phyloP scores from a whole-genome alignment of 1,140 invertebrate genomes.

The Zophobas atratus region DNA sequence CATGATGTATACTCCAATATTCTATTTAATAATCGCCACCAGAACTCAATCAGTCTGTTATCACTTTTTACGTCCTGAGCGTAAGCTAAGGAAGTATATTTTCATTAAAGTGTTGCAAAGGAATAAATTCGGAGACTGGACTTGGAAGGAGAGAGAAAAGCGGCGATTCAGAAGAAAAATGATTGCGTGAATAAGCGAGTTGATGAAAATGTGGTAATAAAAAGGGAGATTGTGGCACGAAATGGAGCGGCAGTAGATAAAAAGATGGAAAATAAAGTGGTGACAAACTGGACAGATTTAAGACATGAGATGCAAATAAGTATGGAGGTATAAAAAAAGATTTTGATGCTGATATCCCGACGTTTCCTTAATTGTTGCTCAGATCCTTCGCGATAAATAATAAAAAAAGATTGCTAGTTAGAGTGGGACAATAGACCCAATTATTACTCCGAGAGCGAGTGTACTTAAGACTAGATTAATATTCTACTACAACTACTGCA shows the following conservation, averaged over 20 bases:
- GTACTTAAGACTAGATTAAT: too few species aligned
- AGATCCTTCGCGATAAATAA: too few species aligned
- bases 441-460: too few species aligned
- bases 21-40: too few species aligned
- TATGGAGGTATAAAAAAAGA: not conserved
- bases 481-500: too few species aligned
- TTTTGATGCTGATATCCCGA: too few species aligned
- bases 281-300: not conserved
- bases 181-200: conserved; percentile 14
- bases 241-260: not conserved
- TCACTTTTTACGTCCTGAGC: too few species aligned
- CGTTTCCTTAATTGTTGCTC: too few species aligned
- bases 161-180: conserved; percentile 4
- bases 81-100: not conserved
- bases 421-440: too few species aligned
- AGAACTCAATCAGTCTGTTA: too few species aligned
- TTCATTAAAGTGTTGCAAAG: not conserved
- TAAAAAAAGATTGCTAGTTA: too few species aligned
- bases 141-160: not conserved
- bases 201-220: conserved; percentile 12
- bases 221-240: not conserved
- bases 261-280: not conserved
- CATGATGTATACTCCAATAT: too few species aligned
- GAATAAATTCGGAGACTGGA: not conserved
- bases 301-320: not conserved